These are phyloP conservation scores for Arvicola amphibius DNA, from an alignment of 2,797 vertebrate genomes.

Conservation along the genomic window DNA sequence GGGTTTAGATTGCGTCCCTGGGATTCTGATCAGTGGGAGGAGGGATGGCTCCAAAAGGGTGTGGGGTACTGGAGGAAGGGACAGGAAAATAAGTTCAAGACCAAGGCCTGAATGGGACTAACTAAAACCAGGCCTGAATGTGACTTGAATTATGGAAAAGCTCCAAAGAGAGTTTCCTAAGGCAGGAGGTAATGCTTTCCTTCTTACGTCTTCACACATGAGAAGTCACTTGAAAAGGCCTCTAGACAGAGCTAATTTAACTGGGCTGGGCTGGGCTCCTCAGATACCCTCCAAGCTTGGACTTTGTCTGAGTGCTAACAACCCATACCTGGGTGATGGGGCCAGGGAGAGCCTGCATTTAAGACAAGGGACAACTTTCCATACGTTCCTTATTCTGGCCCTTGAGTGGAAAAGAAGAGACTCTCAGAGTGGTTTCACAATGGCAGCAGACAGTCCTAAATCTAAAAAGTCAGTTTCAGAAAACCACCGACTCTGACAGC, in stretches of 20 bases:
- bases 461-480: not conserved
- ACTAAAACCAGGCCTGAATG: slow-evolving; percentile 57
- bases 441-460: not conserved
- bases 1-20: not conserved
- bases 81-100: not conserved
- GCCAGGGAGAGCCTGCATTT: not conserved
- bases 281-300: not conserved
- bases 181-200: not conserved
- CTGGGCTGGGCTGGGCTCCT: not conserved
- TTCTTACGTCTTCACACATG: not conserved
- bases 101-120: not conserved
- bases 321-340: not conserved
- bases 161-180: slow-evolving; percentile 42
- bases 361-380: slow-evolving; percentile 28
- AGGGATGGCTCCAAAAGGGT: not conserved
- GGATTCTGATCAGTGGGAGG: not conserved
- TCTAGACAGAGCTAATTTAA: not conserved
- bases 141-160: slow-evolving; percentile 56
- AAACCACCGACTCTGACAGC: not conserved
- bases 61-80: not conserved
- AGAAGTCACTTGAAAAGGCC: slow-evolving; percentile 17
- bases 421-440: not conserved
- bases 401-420: not conserved
- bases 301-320: not conserved
- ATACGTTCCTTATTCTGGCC: not conserved